Evolutionary conservation across 2,888 invertebrate species (phyloP).

Genomic region (Drosophila quinaria): DNA sequence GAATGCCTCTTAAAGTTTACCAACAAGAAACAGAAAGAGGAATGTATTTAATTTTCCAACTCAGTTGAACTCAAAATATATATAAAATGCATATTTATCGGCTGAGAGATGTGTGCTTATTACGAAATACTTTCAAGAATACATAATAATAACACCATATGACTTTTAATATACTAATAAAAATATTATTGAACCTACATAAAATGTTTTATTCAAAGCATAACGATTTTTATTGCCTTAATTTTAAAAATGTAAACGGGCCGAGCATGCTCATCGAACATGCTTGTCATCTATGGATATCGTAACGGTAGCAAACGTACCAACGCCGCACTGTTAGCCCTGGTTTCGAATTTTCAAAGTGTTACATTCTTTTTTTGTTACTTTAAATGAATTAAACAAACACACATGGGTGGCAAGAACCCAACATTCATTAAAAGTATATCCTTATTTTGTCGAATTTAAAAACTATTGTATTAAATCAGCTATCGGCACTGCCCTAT

Average conservation of each 20-base stretch:
- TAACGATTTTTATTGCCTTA: neutral
- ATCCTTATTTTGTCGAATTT: no score
- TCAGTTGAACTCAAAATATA: constrained; percentile 59
- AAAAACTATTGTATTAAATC: no score
- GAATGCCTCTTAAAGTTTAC: constrained; percentile 8
- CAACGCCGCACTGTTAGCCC: no score
- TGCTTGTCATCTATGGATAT: no score
- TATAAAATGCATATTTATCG: constrained; percentile 52
- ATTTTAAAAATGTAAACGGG: neutral
- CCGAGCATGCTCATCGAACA: no score
- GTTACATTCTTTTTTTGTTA: no score
- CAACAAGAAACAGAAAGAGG: constrained; percentile 13
- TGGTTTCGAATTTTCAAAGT: no score
- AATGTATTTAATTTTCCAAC: constrained; percentile 53
- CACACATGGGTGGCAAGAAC: no score
- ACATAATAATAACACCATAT: constrained; percentile 78
- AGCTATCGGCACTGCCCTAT: no score
- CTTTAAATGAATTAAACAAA: no score
- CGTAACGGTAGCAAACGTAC: no score
- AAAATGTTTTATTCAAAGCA: neutral
- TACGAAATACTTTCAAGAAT: constrained; percentile 75
- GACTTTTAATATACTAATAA: constrained; percentile 79
- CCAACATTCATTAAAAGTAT: no score
- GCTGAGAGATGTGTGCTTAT: constrained; percentile 70
- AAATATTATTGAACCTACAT: constrained; percentile 76